Evolutionary conservation across 2,113 vertebrate genomes (phyloP), one percentile per base, ranked within the genome.

Genomic region (Bufo bufo): DNA sequence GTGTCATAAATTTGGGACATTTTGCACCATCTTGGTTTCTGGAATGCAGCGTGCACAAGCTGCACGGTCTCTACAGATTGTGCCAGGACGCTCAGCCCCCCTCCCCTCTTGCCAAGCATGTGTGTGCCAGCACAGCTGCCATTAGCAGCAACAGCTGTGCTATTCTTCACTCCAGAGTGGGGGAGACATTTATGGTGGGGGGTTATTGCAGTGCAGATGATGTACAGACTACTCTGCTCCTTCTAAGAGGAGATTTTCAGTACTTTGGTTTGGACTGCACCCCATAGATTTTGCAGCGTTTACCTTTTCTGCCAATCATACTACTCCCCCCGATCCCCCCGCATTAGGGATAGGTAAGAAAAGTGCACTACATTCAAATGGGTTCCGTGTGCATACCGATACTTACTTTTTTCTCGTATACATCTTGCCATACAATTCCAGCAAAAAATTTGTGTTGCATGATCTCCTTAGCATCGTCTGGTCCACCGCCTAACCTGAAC

Each of bases 401-500:
- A 75, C 72, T 47, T 90, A 98, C 97, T 97, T 99, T 99, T 93
- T 98, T 99, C 92, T 98, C 96, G 0, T 99, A 99, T 86, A 99
- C 98, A 12, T 99, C 97, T 93, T 97, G 96, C 98, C 98, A 99
- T 93, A 95, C 96, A 52, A 99, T 97, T 91, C 95, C 95, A 89
- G 96, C 94, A 54, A 99, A 99, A 94, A 99, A 99, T 90, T 97
- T 97, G 93, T 99, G 97, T 93, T 96, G 97, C 98, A 99, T 99
- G 90, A 99, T 98, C 93, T 99, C 98, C 95, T 99, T 99, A 74
- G 98, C 98, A 4, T 99, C 98, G 82, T 98, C 97, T 0, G 97
- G 92, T 82, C 98, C 97, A 0, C 98, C 98, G 1, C 98, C 98
- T 92, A 99, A 97, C 96, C 98, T 99, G 93, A 56, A 91, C 90